Evolutionary conservation across 2,888 invertebrate species (phyloP).

Genomic region (Ophion slaviceki): DNA sequence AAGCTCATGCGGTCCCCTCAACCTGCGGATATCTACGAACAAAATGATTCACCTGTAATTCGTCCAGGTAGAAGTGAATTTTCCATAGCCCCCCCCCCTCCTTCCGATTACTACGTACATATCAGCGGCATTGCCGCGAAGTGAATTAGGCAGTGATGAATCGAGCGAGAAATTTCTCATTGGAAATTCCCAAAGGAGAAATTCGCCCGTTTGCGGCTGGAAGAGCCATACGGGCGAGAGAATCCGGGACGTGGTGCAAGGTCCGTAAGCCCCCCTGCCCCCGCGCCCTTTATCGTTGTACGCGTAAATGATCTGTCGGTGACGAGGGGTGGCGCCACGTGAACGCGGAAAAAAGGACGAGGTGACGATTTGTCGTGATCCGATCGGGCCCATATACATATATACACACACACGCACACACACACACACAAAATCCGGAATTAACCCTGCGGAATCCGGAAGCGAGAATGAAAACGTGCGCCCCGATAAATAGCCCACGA

Average conservation of each 20-base stretch:
- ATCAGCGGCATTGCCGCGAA: background rate
- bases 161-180: constrained; percentile 54
- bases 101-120: background rate
- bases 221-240: constrained; percentile 9
- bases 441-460: no score
- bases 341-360: background rate
- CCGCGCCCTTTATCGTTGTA: background rate
- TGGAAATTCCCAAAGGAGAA: constrained; percentile 58
- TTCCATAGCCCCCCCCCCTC: background rate
- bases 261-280: constrained; percentile 21
- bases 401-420: no score
- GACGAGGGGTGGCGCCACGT: background rate
- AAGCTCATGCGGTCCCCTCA: background rate
- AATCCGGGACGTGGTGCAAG: constrained; percentile 23
- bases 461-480: no score
- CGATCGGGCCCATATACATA: no score
- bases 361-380: background rate
- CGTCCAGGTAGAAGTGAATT: background rate
- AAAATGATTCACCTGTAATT: background rate
- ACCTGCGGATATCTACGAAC: background rate
- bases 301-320: constrained; percentile 21
- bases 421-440: no score
- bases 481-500: no score
- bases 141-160: constrained; percentile 52
- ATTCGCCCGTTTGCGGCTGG: constrained; percentile 51